Evolutionary conservation across 2,797 vertebrate species (phyloP), one percentile per base, ranked within the genome.

Genomic region (Alectoris magna): DNA sequence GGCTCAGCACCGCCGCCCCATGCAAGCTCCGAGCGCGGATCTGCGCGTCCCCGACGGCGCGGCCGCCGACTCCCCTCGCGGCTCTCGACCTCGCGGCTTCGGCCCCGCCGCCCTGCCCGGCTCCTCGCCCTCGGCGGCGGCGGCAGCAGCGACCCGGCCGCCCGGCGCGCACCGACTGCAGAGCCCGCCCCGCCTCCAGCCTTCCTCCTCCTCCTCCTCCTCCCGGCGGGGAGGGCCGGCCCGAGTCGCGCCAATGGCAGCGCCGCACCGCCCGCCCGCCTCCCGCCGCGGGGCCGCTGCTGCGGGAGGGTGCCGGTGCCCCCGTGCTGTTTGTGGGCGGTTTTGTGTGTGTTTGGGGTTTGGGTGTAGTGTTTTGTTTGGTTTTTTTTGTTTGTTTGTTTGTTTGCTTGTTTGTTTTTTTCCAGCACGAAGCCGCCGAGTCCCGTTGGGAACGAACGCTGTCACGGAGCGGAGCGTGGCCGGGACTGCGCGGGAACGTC

Each of bases 111-210:
- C 92, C 66, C 51, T 46, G 48, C 53, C 43, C 31, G n/a, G 63
- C 51, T 91, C 86, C 86, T 46, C 68, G 49, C 38, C 51, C 88
- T 73, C 59, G 43, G 63, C 70, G 17, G 31, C 80, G 22, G 26
- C 90, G 62, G 62, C 86, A 83, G 6, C 84, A 60, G 85, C 91
- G 73, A 97, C 96, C 98, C 98, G 98, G 97, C 94, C 98, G 98
- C 96, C 98, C 94, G 94, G 98, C 91, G n/a, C 93, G 95, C 51
- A 53, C 51, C 51, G 51, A 53, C 51, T 53, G 51, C 51, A 53
- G 15, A 53, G 27, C 51, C 51, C 27, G 97, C 44, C 96, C 91
- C 95, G 89, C 95, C 93, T 88, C 90, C 95, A 84, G 91, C 83
- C 91, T 71, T 68, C 63, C 68, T 71, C 29, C 59, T 62, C 48